These are phyloP conservation scores for Chondrosia reniformis DNA, from an alignment of 37 sponge, comb jelly and placozoan genomes.

Conservation along the genomic window DNA sequence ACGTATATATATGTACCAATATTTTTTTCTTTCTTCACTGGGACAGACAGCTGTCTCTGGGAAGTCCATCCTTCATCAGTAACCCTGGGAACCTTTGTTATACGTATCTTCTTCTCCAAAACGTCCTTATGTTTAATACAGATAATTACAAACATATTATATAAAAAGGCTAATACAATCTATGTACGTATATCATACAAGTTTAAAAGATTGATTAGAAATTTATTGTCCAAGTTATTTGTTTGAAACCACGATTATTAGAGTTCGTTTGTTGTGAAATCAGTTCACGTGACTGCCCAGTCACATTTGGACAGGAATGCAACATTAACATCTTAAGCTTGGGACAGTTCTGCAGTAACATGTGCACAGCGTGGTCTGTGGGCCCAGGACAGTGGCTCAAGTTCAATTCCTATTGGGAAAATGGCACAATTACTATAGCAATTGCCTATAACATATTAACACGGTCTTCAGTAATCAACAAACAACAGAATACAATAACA, in stretches of 20 bases:
- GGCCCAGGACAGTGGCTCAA: neutral
- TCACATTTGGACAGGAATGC: slow-evolving; percentile 20
- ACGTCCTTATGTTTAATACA: too few species aligned
- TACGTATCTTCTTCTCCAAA: too few species aligned
- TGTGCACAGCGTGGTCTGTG: slow-evolving; percentile 11
- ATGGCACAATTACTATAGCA: neutral
- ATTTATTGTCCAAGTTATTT: slow-evolving; percentile 16
- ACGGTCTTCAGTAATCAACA: too few species aligned
- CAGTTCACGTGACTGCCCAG: slow-evolving; percentile 16
- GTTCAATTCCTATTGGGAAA: slow-evolving; percentile 6
- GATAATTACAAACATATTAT: neutral
- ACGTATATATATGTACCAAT: too few species aligned
- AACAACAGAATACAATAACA: too few species aligned
- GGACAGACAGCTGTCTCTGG: too few species aligned
- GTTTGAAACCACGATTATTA: neutral
- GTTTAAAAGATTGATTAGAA: neutral
- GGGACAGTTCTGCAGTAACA: slow-evolving; percentile 10
- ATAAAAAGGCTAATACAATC: too few species aligned
- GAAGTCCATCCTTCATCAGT: too few species aligned
- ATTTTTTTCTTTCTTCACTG: too few species aligned
- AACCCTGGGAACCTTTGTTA: too few species aligned
- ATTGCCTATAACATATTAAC: neutral
- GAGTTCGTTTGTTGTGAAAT: neutral
- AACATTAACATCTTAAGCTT: slow-evolving; percentile 7
- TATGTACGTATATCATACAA: too few species aligned